Percentiles rank a stretch among this genome's conserved stretches.
Evolutionary conservation across 2,888 invertebrate genomes (phyloP).

Genomic region (Galeopsomyia nigrocyanea): DNA sequence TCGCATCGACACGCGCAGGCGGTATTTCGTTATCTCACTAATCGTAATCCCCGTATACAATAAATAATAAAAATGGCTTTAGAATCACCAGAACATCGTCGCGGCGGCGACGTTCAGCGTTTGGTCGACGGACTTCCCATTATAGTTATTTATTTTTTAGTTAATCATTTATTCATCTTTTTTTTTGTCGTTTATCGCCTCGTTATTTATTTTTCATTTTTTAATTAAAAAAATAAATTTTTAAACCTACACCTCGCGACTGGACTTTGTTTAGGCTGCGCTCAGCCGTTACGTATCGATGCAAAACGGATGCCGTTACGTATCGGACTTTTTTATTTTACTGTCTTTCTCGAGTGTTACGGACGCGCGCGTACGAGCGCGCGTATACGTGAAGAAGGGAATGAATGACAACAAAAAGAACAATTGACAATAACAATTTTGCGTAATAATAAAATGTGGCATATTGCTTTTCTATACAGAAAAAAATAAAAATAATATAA

Average conservation of each 20-base stretch:
- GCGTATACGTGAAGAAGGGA: conserved; percentile 21
- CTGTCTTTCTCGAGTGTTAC: neutral
- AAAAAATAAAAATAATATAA: conserved; percentile 32
- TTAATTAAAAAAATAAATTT: conserved; percentile 46
- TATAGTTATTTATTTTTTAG: conserved; percentile 40
- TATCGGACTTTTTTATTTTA: conserved; percentile 22
- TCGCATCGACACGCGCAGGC: conserved; percentile 48
- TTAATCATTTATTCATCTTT: conserved; percentile 39
- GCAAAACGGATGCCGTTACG: too few species aligned
- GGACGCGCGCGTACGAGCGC: neutral
- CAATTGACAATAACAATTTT: conserved; percentile 44
- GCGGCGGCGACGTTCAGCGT: conserved; percentile 43
- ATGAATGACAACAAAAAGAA: conserved; percentile 39
- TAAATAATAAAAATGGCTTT: conserved; percentile 43
- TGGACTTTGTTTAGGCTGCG: conserved; percentile 41
- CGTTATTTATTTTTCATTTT: conserved; percentile 19
- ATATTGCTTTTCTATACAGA: conserved; percentile 39
- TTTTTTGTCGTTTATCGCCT: neutral
- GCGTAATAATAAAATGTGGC: conserved; percentile 44
- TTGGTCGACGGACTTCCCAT: conserved; percentile 45
- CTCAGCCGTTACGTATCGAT: conserved; percentile 48
- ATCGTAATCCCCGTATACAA: conserved; percentile 35
- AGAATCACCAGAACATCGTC: conserved; percentile 33
- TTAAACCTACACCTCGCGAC: conserved; percentile 41
- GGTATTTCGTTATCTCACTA: conserved; percentile 28